Evolutionary conservation across 2,888 invertebrate species (phyloP), one percentile per base, ranked within the genome.

Genomic region (Muschampia plurimacula): DNA sequence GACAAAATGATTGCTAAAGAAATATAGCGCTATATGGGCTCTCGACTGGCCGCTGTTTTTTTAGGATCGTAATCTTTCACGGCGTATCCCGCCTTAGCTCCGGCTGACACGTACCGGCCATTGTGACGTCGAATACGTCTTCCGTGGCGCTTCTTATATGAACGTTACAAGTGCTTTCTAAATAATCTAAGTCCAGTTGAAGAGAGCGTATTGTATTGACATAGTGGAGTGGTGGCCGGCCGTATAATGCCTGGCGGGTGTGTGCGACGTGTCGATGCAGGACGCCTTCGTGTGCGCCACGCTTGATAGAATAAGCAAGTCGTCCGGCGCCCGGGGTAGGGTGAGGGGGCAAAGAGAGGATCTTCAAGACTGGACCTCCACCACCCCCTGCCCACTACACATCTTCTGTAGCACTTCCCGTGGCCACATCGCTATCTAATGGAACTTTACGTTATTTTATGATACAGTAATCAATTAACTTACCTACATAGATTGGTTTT

Each of bases 111-210:
- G 94, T 94, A 89, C 88, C 82, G 88, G 88, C 94, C 91, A 94
- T 94, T 94, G 94, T 94, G 91, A 93, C 92, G 92, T 86, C 81
- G 87, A 89, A 90, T 89, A 89, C 91, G 89, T 92, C 93, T 94
- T 93, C 89, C 89, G 89, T 88, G 90, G 86, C 89, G 90, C 91
- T 90, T 93, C 94, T 94, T 94, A 95, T 95, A 95, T 95, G 95
- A 94, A 92, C 93, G 91, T 94, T 94, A 95, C 93, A 94, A 95
- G 95, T 95, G 95, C 95, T 95, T 95, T 95, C 94, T 95, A 95
- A 95, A 95, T 95, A 95, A 95, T 94, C 95, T 94, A 93, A 95
- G 95, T 95, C 95, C 94, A 91, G 93, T 85, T 89, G 93, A 92
- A 92, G 93, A 93, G 94, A 93, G 92, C 90, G 94, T 94, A 94